Conservation (phyloP, 2,888 invertebrate genomes). For the Limnephilus rhombicus region DNA sequence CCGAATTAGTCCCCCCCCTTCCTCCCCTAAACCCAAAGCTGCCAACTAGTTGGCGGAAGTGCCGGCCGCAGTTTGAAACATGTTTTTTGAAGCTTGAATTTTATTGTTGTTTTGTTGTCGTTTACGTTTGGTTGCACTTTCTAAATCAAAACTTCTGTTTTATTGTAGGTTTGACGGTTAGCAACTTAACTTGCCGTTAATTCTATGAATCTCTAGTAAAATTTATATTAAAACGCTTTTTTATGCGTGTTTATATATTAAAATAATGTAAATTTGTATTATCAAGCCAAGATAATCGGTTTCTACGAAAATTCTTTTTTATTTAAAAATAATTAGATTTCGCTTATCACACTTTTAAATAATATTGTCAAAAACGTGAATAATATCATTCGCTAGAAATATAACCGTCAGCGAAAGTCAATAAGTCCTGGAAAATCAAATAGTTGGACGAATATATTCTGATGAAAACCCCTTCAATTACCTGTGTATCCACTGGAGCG, state of each 20-base stretch:
- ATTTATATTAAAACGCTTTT: not conserved
- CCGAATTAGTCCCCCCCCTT: not conserved
- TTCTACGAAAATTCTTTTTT: too few species aligned
- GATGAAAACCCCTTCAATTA: not conserved
- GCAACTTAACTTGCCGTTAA: not conserved
- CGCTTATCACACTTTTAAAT: too few species aligned
- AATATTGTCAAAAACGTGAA: not conserved
- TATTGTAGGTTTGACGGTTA: not conserved
- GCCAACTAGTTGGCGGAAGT: conserved; percentile 23
- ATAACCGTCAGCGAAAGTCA: not conserved
- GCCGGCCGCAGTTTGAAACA: conserved; percentile 30
- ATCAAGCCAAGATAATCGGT: not conserved
- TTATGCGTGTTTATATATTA: not conserved
- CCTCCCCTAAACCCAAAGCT: not conserved
- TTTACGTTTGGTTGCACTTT: conserved; percentile 39
- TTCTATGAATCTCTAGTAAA: not conserved
- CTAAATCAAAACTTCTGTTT: conserved; percentile 8
- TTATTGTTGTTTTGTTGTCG: conserved; percentile 32
- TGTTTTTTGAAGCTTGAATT: conserved; percentile 32
- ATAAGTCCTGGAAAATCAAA: not conserved
- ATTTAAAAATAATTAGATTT: too few species aligned
- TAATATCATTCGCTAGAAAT: too few species aligned
- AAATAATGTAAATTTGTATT: not conserved
- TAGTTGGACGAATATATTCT: not conserved
- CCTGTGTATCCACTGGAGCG: too few species aligned